Evolutionary conservation across 2,113 vertebrate genomes (phyloP).

Genomic region (Equus przewalskii): DNA sequence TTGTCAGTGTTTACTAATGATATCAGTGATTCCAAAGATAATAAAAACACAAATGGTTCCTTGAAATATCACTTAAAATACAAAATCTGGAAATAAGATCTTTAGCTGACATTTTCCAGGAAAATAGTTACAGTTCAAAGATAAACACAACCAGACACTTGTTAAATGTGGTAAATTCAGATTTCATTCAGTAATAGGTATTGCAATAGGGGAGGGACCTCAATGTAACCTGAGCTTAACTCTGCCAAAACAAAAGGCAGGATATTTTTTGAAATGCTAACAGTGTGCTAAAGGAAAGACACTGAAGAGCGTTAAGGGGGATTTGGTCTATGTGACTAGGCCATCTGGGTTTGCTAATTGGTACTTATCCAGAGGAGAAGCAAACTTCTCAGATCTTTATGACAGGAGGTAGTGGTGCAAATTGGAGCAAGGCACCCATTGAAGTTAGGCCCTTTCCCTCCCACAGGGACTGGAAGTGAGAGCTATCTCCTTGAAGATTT

Average conservation of each 20-base stretch:
- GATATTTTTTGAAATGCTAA: neutral
- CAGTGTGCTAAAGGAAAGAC: neutral
- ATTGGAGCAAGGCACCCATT: neutral
- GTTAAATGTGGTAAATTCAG: neutral
- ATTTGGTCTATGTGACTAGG: neutral
- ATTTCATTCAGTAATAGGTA: neutral
- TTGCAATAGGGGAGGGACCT: neutral
- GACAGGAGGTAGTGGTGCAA: neutral
- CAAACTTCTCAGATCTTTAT: neutral
- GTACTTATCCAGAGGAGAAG: neutral
- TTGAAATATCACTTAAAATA: neutral
- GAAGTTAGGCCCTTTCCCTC: neutral
- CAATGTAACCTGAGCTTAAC: neutral
- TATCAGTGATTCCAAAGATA: neutral
- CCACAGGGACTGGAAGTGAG: neutral
- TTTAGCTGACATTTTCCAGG: neutral
- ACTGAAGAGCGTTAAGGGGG: neutral
- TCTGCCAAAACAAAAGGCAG: neutral
- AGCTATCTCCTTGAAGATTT: neutral
- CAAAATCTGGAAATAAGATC: neutral
- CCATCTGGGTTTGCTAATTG: neutral
- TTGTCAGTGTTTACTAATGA: neutral
- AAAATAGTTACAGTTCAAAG: neutral
- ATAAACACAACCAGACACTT: neutral
- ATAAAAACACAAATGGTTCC: neutral